Base-by-base conservation (phyloP, 2,888 invertebrate genomes). In the Lasioglossum zephyrum region DNA sequence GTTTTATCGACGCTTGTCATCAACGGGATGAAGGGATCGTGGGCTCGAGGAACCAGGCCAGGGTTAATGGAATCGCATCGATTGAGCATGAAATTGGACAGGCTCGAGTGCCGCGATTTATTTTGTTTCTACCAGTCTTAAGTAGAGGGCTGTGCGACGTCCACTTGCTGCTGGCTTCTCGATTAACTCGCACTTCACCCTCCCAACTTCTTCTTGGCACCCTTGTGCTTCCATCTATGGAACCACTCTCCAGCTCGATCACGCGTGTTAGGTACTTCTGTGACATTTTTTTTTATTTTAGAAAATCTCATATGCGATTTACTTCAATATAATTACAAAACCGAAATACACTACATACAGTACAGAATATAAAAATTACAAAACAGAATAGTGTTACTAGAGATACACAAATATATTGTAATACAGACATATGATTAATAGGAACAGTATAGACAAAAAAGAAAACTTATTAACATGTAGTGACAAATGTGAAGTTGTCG, bases 1-100 rank as follows among this genome's bases (percentile, higher is more conserved):
- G 86, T 73, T 83, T 90, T 88, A 90, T 89, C 88, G 81, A 63
- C 31, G 82, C 72, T 86, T 77, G 79, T 88, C 85, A 84, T 88
- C 89, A 69, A 69, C n/a, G 81, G 36, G 22, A 72, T 47, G 53
- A 70, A 53, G 31, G 13, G 69, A 57, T 9, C 18, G 16, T 31
- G 49, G 73, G n/a, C 31, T 57, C n/a, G 70, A 41, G 57, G 44
- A 83, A 73, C 41, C 69, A 69, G 57, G 49, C 39, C 66, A 39
- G 57, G 63, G 63, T 77, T 80, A 84, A 85, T 85, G 63, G 70
- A 85, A 85, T 85, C 36, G 66, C 66, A 44, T 76, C 81, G 82
- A 84, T 82, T 26, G 78, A 72, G 74, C 84, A 69, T 75, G 47
- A 79, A 85, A 84, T 85, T 75, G 75, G 72, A 18, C 70, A 36